Base-by-base conservation (phyloP, 2,888 invertebrate genomes). In the Steinernema scapterisci region DNA sequence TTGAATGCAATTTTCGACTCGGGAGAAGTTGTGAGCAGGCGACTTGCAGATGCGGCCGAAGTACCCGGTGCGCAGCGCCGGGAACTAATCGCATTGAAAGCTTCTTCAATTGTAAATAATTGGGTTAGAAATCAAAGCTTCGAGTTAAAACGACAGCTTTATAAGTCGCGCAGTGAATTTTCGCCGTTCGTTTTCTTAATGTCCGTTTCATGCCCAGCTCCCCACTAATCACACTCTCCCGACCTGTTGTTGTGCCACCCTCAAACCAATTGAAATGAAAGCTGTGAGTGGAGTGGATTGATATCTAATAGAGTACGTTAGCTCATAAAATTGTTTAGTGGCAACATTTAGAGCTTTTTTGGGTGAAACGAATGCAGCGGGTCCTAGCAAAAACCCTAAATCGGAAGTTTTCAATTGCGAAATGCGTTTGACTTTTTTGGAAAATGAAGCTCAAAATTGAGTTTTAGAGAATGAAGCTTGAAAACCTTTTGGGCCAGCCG, bases 51-150 rank as follows among this genome's bases (percentile, higher is more conserved):
- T 27, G 63, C 63, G 25, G 63, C 27, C 63, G 9, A 63, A 63
- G 63, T 27, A 31, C 63, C 63, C 63, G 63, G 63, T 63, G 63
- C 63, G 63, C 31, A 25, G 63, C 63, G 27, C 6, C 63, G 63
- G 19, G 27, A 63, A 27, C 27, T 63, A 63, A 63, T 63, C 63
- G 25, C 63, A 63, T 63, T 63, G 63, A 63, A 27, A 63, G 63
- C 63, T 27, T 63, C 63, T 63, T 63, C 63, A 63, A 63, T 63
- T 63, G 63, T 63, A 38, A 63, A 63, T 63, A 63, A 63, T 63
- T 31, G 23, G 16, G 63, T 63, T 63, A 63, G 63, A 63, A 63
- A 63, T 63, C 63, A 63, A 31, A 63, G 63, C 63, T 38, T 21
- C 63, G 31, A 63, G 63, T 63, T 31, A 27, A 63, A 63, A 27